Evolutionary conservation across 2,797 vertebrate genomes (phyloP).

Genomic region (Sitta carolinensis): DNA sequence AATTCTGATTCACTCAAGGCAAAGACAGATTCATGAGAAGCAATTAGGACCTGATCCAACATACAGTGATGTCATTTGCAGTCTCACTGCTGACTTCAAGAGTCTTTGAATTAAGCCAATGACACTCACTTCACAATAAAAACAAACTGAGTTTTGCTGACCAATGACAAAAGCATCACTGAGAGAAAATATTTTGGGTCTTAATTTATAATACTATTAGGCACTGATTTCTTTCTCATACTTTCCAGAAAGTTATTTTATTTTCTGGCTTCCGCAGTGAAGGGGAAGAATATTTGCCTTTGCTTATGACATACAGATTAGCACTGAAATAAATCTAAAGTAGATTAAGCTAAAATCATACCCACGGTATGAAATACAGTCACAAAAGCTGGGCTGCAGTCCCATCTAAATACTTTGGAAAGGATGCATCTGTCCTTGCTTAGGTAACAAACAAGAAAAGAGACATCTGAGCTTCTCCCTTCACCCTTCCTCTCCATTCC

Average conservation of each 20-base stretch:
- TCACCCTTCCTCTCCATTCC: background rate
- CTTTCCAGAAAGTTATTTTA: background rate
- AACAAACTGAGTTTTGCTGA: background rate
- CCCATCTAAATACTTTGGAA: background rate
- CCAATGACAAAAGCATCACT: background rate
- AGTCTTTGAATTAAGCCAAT: background rate
- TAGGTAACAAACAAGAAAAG: background rate
- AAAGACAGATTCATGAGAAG: conserved; percentile 37
- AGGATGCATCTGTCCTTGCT: background rate
- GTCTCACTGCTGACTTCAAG: conserved; percentile 6
- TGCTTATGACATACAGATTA: background rate
- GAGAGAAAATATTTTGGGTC: background rate
- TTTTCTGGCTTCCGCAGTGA: background rate
- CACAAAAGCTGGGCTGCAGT: background rate
- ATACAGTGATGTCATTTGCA: conserved; percentile 7
- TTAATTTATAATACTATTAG: background rate
- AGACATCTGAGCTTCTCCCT: background rate
- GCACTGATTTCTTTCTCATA: background rate
- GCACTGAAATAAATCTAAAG: background rate
- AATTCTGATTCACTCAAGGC: conserved; percentile 22
- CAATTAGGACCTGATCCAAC: conserved; percentile 29
- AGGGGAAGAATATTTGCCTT: background rate
- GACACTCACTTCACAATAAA: background rate
- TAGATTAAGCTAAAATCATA: background rate
- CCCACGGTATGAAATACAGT: background rate